Percentiles rank a stretch among this genome's conserved stretches.
phyloP scores from a whole-genome alignment of 2,113 vertebrate species.

The Erythrocebus patas region DNA sequence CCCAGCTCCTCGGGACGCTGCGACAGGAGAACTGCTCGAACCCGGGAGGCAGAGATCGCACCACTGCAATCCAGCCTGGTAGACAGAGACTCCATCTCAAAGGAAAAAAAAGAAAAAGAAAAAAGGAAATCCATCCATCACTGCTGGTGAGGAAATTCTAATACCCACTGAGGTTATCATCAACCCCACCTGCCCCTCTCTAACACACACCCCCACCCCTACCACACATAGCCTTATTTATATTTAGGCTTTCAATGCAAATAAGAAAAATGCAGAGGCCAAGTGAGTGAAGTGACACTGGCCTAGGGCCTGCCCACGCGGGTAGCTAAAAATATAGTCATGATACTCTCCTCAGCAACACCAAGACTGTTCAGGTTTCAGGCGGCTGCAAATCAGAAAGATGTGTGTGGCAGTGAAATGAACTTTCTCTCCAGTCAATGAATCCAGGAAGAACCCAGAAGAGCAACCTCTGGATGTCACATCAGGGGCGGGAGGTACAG shows the following conservation, averaged over 20 bases:
- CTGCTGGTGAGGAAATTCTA: neutral
- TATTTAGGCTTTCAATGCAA: neutral
- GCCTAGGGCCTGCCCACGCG: fast-evolving
- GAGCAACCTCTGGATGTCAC: neutral
- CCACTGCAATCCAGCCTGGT: too few relatives aligned
- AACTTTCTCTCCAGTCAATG: neutral
- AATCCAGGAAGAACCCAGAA: neutral
- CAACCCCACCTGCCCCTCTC: neutral
- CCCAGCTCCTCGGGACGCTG: too few relatives aligned
- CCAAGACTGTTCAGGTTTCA: neutral
- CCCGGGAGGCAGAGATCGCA: too few relatives aligned
- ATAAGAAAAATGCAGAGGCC: neutral
- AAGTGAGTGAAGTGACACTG: neutral
- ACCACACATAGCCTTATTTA: neutral
- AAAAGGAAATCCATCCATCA: too few relatives aligned
- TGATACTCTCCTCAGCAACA: fast-evolving
- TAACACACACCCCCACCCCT: neutral
- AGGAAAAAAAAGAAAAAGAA: too few relatives aligned
- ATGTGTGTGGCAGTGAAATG: neutral
- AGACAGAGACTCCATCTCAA: too few relatives aligned
- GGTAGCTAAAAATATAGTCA: neutral
- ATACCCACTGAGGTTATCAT: neutral
- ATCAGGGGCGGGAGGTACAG: neutral
- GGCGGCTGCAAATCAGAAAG: neutral
- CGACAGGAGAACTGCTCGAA: too few relatives aligned